phyloP scores from a whole-genome alignment of 2,888 invertebrate species.

The Hypena proboscidalis region DNA sequence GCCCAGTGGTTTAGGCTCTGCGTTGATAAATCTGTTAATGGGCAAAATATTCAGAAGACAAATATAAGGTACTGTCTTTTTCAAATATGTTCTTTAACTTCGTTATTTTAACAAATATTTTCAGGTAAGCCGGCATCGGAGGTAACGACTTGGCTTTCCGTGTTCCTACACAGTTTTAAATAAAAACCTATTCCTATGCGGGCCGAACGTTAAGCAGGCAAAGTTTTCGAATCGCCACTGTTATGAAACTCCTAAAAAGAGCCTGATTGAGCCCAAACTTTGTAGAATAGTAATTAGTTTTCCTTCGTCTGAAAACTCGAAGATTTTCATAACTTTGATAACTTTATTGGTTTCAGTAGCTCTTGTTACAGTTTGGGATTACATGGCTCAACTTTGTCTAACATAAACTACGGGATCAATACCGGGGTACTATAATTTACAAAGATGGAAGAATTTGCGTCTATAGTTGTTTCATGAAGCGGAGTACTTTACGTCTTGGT shows the following conservation, averaged over 20 bases:
- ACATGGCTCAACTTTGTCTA: conserved; percentile 16
- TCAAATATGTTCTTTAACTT: too few species aligned
- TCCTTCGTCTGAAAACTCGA: conserved; percentile 51
- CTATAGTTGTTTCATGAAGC: conserved; percentile 29
- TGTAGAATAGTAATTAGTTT: conserved; percentile 60
- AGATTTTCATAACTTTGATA: conserved; percentile 59
- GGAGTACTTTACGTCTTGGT: conserved; percentile 39
- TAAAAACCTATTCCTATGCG: conserved; percentile 43
- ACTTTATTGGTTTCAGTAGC: conserved; percentile 43
- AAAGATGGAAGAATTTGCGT: conserved; percentile 30
- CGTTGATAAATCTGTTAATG: too few species aligned
- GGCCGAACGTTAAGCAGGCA: conserved; percentile 39
- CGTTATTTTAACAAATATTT: conserved; percentile 8
- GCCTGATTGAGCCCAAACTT: conserved; percentile 58
- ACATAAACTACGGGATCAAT: conserved; percentile 32
- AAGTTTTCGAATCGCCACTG: conserved; percentile 35
- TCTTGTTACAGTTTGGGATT: conserved; percentile 33
- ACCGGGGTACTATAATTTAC: too few species aligned
- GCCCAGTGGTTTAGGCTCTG: too few species aligned
- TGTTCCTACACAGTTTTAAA: conserved; percentile 35
- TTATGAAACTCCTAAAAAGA: conserved; percentile 44
- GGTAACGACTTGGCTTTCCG: conserved; percentile 25
- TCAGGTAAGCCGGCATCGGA: conserved; percentile 10
- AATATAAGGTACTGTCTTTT: too few species aligned
- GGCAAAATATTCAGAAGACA: too few species aligned